Evolutionary conservation across 2,113 vertebrate species (phyloP).

Genomic region (Apus apus): DNA sequence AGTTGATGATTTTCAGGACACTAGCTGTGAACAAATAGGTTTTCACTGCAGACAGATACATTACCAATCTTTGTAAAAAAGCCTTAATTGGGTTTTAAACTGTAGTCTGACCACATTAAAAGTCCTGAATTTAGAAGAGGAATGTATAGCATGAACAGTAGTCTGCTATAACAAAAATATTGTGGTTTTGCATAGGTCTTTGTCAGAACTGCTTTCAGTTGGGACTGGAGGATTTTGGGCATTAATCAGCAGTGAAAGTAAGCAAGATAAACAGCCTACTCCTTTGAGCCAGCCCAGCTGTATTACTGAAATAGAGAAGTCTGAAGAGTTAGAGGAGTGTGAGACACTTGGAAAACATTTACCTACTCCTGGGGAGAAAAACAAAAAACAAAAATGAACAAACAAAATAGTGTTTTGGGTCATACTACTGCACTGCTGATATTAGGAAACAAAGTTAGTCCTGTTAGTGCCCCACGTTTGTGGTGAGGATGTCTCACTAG

Average conservation of each 20-base stretch:
- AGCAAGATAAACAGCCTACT: not conserved
- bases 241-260: not conserved
- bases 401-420: not conserved
- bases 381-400: rapidly evolving
- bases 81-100: not conserved
- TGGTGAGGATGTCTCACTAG: not conserved
- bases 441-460: not conserved
- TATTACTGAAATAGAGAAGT: not conserved
- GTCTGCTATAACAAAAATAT: not conserved
- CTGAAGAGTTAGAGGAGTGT: not conserved
- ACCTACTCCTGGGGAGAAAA: not conserved
- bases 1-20: not conserved
- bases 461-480: not conserved
- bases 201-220: not conserved
- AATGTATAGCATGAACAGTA: not conserved
- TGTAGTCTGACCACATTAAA: not conserved
- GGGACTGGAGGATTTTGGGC: not conserved
- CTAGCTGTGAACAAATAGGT: not conserved
- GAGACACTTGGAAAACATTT: not conserved
- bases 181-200: not conserved
- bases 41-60: not conserved
- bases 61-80: not conserved
- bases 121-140: not conserved
- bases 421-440: not conserved
- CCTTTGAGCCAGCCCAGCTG: not conserved